Conservation (phyloP, 2,797 vertebrate genomes). For the Florisuga fusca region DNA sequence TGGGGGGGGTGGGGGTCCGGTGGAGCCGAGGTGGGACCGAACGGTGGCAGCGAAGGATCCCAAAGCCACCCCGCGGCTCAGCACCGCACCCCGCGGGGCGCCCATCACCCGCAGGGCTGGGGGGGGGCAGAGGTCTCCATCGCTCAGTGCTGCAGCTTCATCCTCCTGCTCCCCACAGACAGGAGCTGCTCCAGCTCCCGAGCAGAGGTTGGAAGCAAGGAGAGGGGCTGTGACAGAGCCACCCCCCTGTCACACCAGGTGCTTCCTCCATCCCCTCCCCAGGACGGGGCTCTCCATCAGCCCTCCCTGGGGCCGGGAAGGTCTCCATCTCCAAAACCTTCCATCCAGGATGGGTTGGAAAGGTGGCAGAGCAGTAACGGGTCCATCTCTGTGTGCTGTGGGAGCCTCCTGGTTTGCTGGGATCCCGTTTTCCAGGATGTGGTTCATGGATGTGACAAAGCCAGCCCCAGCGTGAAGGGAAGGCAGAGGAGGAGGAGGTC, state of each 20-base stretch:
- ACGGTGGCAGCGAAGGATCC: no score
- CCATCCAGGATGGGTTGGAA: rapidly evolving
- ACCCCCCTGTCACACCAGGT: rapidly evolving
- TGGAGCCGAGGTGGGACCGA: background rate
- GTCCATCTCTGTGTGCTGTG: no score
- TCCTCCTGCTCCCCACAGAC: background rate
- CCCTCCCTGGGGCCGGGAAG: no score
- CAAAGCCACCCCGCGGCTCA: no score
- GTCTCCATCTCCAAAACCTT: background rate
- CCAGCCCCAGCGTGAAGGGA: no score
- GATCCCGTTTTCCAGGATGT: rapidly evolving
- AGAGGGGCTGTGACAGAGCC: rapidly evolving
- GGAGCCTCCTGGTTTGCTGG: no score
- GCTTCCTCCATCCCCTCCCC: rapidly evolving
- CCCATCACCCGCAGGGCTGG: no score
- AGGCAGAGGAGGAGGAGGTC: no score
- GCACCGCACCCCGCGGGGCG: no score
- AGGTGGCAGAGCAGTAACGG: rapidly evolving
- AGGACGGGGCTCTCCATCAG: background rate
- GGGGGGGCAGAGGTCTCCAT: no score
- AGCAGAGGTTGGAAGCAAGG: rapidly evolving
- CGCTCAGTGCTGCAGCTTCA: no score
- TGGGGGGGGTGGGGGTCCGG: no score
- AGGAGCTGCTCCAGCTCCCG: rapidly evolving
- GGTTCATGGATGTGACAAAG: rapidly evolving